These are phyloP conservation scores for Trinectes maculatus DNA, from an alignment of 2,113 vertebrate genomes.

Conservation along the genomic window DNA sequence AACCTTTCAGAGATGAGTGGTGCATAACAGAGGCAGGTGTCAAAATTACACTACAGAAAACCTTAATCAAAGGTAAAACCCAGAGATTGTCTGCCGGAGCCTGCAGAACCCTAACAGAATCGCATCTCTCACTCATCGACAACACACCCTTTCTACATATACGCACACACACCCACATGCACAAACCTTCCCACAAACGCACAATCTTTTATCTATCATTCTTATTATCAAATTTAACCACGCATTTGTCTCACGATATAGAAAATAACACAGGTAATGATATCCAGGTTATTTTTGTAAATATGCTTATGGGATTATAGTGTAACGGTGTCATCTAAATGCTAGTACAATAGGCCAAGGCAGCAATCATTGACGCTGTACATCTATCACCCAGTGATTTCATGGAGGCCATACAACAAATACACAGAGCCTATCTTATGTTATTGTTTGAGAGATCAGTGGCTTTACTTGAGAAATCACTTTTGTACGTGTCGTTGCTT, in stretches of 20 bases:
- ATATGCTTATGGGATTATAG: neutral
- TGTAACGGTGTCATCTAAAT: neutral
- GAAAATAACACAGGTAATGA: neutral
- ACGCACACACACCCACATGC: neutral
- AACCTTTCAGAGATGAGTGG: slow-evolving; percentile 55
- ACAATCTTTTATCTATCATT: too few species aligned
- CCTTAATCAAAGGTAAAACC: slow-evolving; percentile 61
- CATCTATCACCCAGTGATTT: neutral
- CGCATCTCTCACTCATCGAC: slow-evolving; percentile 42
- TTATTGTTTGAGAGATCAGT: neutral
- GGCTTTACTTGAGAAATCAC: neutral
- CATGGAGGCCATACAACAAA: too few species aligned
- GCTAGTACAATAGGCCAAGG: too few species aligned
- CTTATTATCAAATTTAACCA: neutral
- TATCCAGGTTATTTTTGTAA: neutral
- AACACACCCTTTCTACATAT: slow-evolving; percentile 27
- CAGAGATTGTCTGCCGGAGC: slow-evolving; percentile 33
- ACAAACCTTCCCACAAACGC: too few species aligned
- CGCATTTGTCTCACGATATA: slow-evolving; percentile 1
- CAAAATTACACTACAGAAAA: slow-evolving; percentile 52
- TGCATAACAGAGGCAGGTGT: slow-evolving; percentile 58
- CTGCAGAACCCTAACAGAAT: slow-evolving; percentile 32
- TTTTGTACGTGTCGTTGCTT: neutral
- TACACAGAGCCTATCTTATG: neutral
- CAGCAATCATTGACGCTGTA: neutral